Base-by-base conservation (phyloP, 2,888 invertebrate genomes). In the Chouioia cunea region DNA sequence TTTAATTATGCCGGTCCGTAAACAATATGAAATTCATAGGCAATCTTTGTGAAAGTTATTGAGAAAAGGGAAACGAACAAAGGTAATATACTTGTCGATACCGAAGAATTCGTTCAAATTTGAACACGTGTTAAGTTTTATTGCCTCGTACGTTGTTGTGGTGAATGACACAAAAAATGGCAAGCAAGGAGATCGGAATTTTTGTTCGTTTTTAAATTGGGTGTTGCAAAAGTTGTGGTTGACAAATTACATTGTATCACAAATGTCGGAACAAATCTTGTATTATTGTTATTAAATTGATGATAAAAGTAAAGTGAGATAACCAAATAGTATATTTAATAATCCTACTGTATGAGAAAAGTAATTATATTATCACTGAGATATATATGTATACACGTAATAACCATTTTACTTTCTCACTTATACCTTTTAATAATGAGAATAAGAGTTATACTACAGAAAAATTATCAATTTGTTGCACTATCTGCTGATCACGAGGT, bases 191-290 rank as follows among this genome's bases (percentile, higher is more conserved):
- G 36, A 36, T 10, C 12, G 12, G 36, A 36, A 36, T 10, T 36
- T 77, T 78, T 76, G 76, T 73, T 74, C 71, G 77, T 73, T 75
- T 75, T 75, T 76, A 75, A 77, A 76, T 73, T 79, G 78, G 76
- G 77, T 76, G 77, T 78, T 77, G 75, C 76, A 78, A 77, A 67
- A 78, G 74, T 79, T 80, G 79, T 78, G 79, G 80, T 80, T 76
- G 78, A 74, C 6, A 78, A 78, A 80, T 77, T 80, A 67, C 79
- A 83, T 81, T 81, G 81, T 83, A 81, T 80, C 82, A 83, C 82
- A 82, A 83, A 83, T 83, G 82, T 83, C 82, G 80, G 79, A 83
- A 72, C 54, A 36, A 76, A 80, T 80, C 80, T 81, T 82, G 80
- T 82, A 83, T 82, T 77, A 82, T 80, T 83, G 83, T 82, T 83